Base-by-base conservation (phyloP, 2,888 invertebrate species). In the Tanypteryx hageni region DNA sequence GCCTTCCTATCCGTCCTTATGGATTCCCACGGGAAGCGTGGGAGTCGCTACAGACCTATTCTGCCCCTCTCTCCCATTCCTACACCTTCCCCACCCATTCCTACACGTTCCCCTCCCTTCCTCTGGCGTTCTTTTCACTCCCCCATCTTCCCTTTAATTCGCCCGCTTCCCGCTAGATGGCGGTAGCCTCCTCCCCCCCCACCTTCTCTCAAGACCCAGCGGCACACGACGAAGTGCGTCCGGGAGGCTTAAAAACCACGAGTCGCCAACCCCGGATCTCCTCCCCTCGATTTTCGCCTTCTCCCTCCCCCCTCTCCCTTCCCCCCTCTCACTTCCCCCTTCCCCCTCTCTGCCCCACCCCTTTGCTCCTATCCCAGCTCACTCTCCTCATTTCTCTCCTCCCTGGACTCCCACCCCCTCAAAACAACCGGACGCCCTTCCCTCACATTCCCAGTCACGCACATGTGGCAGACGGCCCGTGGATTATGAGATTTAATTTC, bases 401-500 rank as follows among this genome's bases (percentile, higher is more conserved):
- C 22, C 5, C 44, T 44, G 44, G 44, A 3, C 11, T 18, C n/a
- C 13, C 13, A 2, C 81, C 27, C 16, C 10, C 11, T 76, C 18
- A 76, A 11, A 18, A 14, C 10, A 0, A 76, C 68, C 0, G 14
- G 18, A 14, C 44, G 14, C 31, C 44, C 44, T 44, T 82, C 68
- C 9, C 64, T 16, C 64, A 7, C 10, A 64, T n/a, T 68, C 7
- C 68, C n/a, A 68, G 68, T 68, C 64, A 68, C 68, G 68, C 68
- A n/a, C 68, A 68, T 68, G 68, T 68, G 68, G 1, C 68, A 68
- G n/a, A 68, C 68, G 68, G 22, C 68, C 68, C 68, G 68, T 68
- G 68, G 68, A 68, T 68, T 68, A 68, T 68, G n/a, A 68, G 68
- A 68, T 68, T 68, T 68, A 18, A 68, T 68, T 68, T 68, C 68